A percentile compares a stretch with the other conserved stretches of the same genome.
These are phyloP conservation scores for Prunella fulvescens DNA, from an alignment of 2,113 vertebrate genomes.

Conservation along the genomic window DNA sequence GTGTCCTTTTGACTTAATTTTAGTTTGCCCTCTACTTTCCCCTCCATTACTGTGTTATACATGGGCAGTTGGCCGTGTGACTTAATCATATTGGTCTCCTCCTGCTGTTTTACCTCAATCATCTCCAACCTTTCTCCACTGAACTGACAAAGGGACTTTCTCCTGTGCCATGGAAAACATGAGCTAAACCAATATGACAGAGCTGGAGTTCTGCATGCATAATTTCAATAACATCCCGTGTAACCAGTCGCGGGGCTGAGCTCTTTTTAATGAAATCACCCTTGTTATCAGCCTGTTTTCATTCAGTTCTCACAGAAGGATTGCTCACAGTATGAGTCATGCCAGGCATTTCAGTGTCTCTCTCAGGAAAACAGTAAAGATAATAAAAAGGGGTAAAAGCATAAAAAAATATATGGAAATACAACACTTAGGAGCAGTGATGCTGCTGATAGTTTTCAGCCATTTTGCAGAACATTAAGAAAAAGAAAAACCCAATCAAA, in stretches of 20 bases:
- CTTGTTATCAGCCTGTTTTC: constrained; percentile 30
- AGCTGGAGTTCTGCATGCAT: constrained; percentile 12
- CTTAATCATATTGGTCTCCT: constrained; percentile 22
- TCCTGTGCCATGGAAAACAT: background rate
- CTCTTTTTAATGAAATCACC: constrained; percentile 33
- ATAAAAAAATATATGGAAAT: background rate
- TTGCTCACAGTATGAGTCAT: constrained; percentile 14
- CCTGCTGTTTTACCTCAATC: constrained; percentile 57
- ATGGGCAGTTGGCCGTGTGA: constrained; percentile 45
- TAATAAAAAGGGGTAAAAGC: background rate
- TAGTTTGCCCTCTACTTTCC: constrained; percentile 46
- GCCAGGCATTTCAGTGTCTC: background rate
- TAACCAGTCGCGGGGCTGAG: background rate
- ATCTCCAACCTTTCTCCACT: constrained; percentile 43
- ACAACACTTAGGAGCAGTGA: background rate
- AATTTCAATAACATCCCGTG: background rate
- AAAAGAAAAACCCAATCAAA: background rate
- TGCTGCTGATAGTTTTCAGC: background rate
- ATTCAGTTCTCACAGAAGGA: constrained; percentile 25
- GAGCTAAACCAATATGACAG: constrained; percentile 3
- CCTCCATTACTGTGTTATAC: constrained; percentile 34
- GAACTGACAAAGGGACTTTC: constrained; percentile 39
- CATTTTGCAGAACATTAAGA: background rate
- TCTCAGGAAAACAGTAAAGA: background rate
- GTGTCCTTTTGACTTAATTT: constrained; percentile 45